Conservation (phyloP, 2,113 vertebrate genomes). For the Sinocyclocheilus rhinocerous region DNA sequence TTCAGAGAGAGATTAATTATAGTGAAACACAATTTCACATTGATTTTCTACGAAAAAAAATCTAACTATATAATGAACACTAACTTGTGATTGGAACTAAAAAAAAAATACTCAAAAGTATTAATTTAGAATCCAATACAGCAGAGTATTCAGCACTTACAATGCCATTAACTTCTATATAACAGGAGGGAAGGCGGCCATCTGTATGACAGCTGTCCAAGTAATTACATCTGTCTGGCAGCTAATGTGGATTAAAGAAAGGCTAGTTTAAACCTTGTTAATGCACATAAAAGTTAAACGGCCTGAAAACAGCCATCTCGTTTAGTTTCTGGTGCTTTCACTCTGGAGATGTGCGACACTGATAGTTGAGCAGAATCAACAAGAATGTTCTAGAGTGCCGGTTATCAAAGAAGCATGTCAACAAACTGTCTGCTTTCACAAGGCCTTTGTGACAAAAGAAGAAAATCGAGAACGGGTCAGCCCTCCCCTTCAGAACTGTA, state of each 20-base stretch:
- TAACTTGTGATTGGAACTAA: slow-evolving; percentile 57
- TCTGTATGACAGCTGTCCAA: slow-evolving; percentile 56
- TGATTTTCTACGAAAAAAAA: slow-evolving; percentile 34
- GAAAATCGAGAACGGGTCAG: slow-evolving; percentile 8
- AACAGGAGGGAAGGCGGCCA: slow-evolving; percentile 39
- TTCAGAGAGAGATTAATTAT: slow-evolving; percentile 25
- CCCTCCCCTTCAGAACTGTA: slow-evolving; percentile 1
- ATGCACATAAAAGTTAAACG: slow-evolving; percentile 68
- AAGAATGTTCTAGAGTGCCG: slow-evolving; percentile 21
- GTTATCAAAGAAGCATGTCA: slow-evolving; percentile 5
- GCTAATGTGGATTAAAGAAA: slow-evolving; percentile 67
- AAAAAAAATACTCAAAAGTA: slow-evolving; percentile 59
- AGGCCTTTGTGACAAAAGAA: slow-evolving; percentile 6
- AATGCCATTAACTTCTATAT: slow-evolving; percentile 55
- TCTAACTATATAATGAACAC: slow-evolving; percentile 54
- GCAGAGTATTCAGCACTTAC: slow-evolving; percentile 61
- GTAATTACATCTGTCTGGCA: slow-evolving; percentile 66
- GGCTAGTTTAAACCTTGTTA: slow-evolving; percentile 62
- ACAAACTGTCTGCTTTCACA: slow-evolving; percentile 12
- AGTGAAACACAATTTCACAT: slow-evolving; percentile 45
- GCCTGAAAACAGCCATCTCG: neutral
- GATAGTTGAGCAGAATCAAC: neutral
- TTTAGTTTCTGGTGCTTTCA: slow-evolving; percentile 17
- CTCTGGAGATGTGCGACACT: neutral
- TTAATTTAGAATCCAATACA: slow-evolving; percentile 53